These are phyloP conservation scores for Tenthredo notha DNA, from an alignment of 2,888 invertebrate genomes.

Conservation along the genomic window DNA sequence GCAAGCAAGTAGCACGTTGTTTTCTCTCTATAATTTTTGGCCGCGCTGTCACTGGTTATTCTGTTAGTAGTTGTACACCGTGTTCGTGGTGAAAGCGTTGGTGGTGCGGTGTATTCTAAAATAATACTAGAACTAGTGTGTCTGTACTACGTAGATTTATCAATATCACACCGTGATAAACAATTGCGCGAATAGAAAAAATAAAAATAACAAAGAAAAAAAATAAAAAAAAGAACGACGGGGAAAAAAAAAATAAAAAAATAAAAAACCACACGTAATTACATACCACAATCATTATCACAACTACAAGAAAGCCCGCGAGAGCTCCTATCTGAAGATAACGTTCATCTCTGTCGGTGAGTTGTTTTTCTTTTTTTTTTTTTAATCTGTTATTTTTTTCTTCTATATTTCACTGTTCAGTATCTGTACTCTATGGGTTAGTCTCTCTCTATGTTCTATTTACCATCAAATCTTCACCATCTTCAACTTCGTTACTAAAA, in stretches of 20 bases:
- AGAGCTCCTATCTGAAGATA: conserved; percentile 10
- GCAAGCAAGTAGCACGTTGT: conserved; percentile 16
- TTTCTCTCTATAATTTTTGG: conserved; percentile 7
- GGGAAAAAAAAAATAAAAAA: not conserved
- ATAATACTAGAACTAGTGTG: not conserved
- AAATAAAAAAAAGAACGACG: too few species aligned
- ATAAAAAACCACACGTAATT: not conserved
- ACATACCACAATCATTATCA: not conserved
- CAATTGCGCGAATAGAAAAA: not conserved
- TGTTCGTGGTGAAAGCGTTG: conserved; percentile 24
- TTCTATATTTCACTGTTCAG: not conserved
- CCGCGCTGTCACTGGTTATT: conserved; percentile 36
- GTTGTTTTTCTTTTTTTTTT: conserved; percentile 48
- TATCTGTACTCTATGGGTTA: not conserved
- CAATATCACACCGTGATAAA: not conserved
- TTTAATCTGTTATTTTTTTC: conserved; percentile 39
- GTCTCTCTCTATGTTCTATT: conserved; percentile 22
- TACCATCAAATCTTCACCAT: not conserved
- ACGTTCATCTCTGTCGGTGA: conserved; percentile 58
- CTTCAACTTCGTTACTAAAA: not conserved
- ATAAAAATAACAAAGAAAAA: not conserved
- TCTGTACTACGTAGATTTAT: not conserved
- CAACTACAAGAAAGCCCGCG: not conserved
- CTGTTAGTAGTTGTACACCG: not conserved
- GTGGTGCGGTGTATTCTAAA: conserved; percentile 1